Percentiles rank a stretch among this genome's conserved stretches.
phyloP scores from a whole-genome alignment of 2,113 vertebrate genomes.

The Eira barbara region DNA sequence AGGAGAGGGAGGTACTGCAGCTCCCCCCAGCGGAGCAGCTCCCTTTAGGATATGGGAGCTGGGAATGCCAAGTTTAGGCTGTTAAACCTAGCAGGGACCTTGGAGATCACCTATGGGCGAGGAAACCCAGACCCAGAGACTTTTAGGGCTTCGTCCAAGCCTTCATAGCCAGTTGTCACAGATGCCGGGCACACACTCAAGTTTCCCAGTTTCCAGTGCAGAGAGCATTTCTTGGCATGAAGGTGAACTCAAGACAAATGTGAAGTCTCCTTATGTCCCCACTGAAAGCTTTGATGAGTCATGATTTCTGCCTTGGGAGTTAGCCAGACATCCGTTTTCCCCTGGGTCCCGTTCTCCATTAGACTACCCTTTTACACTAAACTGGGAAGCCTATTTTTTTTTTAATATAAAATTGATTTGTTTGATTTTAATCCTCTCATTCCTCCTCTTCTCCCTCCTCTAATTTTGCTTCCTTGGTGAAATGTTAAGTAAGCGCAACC shows the following conservation, averaged over 20 bases:
- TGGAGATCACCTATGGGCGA: background rate
- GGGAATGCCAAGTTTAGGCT: background rate
- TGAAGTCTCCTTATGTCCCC: slow-evolving; percentile 5
- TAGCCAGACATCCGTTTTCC: background rate
- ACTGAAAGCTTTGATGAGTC: slow-evolving; percentile 57
- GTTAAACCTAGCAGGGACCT: background rate
- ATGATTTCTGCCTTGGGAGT: slow-evolving; percentile 53
- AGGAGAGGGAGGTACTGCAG: slow-evolving; percentile 8
- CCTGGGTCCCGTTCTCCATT: background rate
- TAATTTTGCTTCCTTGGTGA: background rate
- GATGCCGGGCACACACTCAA: background rate
- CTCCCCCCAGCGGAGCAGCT: slow-evolving; percentile 46
- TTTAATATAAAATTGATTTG: background rate
- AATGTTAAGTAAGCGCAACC: background rate
- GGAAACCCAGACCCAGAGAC: background rate
- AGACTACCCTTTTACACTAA: background rate
- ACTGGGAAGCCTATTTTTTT: background rate
- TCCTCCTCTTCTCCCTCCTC: background rate
- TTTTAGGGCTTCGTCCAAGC: background rate
- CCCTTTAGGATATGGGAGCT: background rate
- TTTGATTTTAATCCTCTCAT: slow-evolving; percentile 17
- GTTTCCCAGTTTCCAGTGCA: background rate
- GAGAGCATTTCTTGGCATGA: slow-evolving; percentile 35
- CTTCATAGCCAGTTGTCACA: background rate
- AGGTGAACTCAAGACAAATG: slow-evolving; percentile 47